Evolutionary conservation across 2,113 vertebrate genomes (phyloP).

Genomic region (Hippocampus abdominalis): DNA sequence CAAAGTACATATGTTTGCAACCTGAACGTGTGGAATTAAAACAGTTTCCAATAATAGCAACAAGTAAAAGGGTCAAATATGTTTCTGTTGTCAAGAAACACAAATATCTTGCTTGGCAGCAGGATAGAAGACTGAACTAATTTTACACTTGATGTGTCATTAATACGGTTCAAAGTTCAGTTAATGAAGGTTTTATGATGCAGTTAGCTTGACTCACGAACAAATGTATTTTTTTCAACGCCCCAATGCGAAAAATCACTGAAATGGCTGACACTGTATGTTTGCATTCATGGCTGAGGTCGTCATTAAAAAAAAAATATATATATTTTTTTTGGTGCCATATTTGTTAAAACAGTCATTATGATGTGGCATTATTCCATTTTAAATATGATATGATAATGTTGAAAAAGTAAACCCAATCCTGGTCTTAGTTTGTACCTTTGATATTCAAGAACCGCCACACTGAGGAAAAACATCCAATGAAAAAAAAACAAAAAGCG

Average conservation of each 20-base stretch:
- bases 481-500: neutral
- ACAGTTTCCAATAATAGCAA: neutral
- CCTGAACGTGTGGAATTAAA: neutral
- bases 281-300: too few species aligned
- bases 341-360: neutral
- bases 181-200: neutral
- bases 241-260: too few species aligned
- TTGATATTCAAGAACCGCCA: neutral
- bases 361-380: neutral
- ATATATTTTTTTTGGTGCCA: too few species aligned
- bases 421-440: neutral
- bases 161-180: neutral
- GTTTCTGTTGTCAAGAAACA: too few species aligned
- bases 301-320: too few species aligned
- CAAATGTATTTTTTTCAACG: too few species aligned
- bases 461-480: neutral
- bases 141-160: neutral
- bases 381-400: neutral
- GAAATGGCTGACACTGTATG: too few species aligned
- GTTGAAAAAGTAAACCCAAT: neutral
- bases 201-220: neutral
- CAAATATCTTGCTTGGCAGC: too few species aligned
- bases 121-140: neutral
- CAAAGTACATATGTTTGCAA: neutral
- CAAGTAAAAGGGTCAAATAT: neutral